Percentiles rank a stretch among this genome's conserved stretches.
Conservation (phyloP, 2,797 vertebrate species). For the Menidia menidia region DNA sequence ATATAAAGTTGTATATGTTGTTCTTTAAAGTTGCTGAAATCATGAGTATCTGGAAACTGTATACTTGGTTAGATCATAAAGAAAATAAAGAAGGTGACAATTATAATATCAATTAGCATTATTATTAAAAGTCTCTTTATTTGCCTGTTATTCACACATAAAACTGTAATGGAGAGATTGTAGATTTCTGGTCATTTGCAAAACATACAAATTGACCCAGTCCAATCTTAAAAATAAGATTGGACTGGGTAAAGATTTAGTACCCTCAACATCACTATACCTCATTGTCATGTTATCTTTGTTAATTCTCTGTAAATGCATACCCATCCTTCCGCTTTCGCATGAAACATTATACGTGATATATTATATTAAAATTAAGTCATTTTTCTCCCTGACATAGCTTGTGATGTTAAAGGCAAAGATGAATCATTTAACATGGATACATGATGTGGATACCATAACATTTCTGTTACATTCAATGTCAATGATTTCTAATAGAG, state of each 20-base stretch:
- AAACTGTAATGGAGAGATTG: neutral
- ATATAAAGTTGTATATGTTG: constrained; percentile 2
- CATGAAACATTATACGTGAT: too few species aligned
- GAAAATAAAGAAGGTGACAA: neutral
- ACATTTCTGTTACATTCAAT: too few species aligned
- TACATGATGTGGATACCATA: too few species aligned
- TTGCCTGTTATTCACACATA: neutral
- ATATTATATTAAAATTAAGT: too few species aligned
- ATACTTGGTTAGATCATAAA: neutral
- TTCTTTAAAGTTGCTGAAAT: neutral
- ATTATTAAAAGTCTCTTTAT: neutral
- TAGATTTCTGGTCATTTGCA: neutral
- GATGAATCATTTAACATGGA: too few species aligned
- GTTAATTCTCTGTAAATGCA: neutral
- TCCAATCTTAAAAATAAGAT: neutral
- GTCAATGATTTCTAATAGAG: too few species aligned
- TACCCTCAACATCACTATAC: neutral
- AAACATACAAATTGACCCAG: neutral
- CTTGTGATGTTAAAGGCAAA: neutral
- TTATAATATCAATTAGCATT: neutral
- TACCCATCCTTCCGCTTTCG: too few species aligned
- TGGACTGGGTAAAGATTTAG: constrained; percentile 5
- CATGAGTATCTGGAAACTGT: neutral
- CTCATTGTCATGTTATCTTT: neutral
- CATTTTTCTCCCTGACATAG: neutral